Evolutionary conservation across 2,113 vertebrate genomes (phyloP), one percentile per base, ranked within the genome.

Genomic region (Xenopus laevis): DNA sequence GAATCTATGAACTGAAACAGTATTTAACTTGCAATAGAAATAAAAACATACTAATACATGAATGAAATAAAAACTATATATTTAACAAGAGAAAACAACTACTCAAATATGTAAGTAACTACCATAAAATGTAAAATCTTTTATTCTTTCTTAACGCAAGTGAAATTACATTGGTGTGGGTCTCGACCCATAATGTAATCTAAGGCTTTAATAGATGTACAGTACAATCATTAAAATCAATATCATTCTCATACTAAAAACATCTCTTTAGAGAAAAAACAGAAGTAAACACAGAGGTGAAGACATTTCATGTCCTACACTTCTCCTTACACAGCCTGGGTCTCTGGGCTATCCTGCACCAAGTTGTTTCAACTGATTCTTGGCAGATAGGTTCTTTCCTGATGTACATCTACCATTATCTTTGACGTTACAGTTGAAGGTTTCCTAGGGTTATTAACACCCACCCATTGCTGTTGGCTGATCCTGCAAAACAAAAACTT

Each of bases 141-240:
- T 89, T 92, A 90, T 88, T 90, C 90, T 91, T 86, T 89, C 90
- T 92, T 88, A 91, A 91, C 89, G 93, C 87, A 91, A 92, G 83
- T 94, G 89, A 93, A 92, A 92, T 94, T 93, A 92, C 93, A 92
- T 94, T 93, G 90, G 92, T 94, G 91, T 94, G 95, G 93, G 91
- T 94, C 90, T 87, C 94, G 6, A 93, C 93, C 91, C 91, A 90
- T 27, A 27, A 27, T 27, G 23, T 95, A 94, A 94, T 95, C 95
- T 97, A 98, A 97, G 96, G 96, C 96, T 95, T 97, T 94, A 92
- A 94, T 95, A 95, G 94, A 95, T 96, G 94, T 94, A 95, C 92
- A 93, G 91, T 95, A 96, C 95, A 95, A 97, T 96, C 94, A 92
- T 90, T 91, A 92, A 88, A 93, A 95, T 89, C 88, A 89, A 94